Evolutionary conservation across 2,888 invertebrate species (phyloP), one percentile per base, ranked within the genome.

Genomic region (Thymelicus acteon): DNA sequence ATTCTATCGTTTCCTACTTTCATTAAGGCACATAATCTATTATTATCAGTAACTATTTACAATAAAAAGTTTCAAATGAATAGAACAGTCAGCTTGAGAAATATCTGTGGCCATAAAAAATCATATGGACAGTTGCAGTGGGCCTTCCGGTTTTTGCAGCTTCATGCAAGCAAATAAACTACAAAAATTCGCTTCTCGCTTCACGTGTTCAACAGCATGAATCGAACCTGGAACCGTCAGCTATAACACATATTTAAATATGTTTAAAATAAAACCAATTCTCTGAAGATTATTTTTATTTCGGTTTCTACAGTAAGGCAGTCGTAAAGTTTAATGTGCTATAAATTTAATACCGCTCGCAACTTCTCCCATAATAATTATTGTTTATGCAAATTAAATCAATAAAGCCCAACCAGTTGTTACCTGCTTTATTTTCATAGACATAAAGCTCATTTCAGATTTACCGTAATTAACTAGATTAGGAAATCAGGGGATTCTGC

Each of bases 251-350:
- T 52, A 52, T 24, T 54, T 54, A 12, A 54, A 24, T 24, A 54
- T 24, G 24, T 12, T 12, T 24, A 12, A 24, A 10, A 72, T 76
- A 72, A 72, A 24, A 7, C 66, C 66, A 31, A 74, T 75, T 60
- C 19, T 68, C 68, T 63, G 72, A 74, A 73, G 64, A 69, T 74
- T 76, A 78, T 75, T 78, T 76, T 72, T 76, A 73, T 74, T 77
- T 76, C 73, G 63, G 67, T 71, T 74, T 72, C 63, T 57, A 64
- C 71, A 73, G 76, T 76, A 76, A 73, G 71, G 76, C 77, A 77
- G 78, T 74, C 60, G 62, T 49, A 73, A 74, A 75, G 72, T 76
- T 76, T 78, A 77, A 75, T 66, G 72, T 70, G 60, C 73, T 72
- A 75, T 78, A 76, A 77, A 76, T 74, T 74, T 66, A 24, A 66